Conservation (phyloP, 1,140 invertebrate species). For the Procambarus virginalis region DNA sequence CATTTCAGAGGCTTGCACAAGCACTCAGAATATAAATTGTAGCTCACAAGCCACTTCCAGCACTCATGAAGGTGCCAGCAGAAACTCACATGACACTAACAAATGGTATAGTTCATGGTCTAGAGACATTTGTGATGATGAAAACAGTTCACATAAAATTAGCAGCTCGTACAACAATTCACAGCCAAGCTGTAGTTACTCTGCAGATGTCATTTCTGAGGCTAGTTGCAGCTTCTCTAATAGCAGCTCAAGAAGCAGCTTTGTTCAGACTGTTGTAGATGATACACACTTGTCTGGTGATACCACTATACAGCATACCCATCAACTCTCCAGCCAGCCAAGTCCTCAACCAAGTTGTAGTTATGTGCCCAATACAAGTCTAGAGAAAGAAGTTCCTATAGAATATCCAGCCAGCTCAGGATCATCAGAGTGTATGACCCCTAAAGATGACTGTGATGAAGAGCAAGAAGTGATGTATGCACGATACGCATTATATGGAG, state of each 20-base stretch:
- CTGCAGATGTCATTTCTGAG: background rate
- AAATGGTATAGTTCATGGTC: background rate
- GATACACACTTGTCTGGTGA: conserved; percentile 6
- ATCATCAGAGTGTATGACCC: conserved; percentile 12
- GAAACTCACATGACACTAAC: background rate
- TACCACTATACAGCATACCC: background rate
- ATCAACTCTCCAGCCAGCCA: background rate
- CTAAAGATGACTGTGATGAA: conserved; percentile 23
- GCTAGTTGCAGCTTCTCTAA: conserved; percentile 8
- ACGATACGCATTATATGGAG: conserved; percentile 83
- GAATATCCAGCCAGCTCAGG: background rate
- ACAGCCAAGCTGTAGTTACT: conserved; percentile 25
- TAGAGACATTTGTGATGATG: background rate
- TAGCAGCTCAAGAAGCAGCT: background rate
- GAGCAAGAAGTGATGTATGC: conserved; percentile 60
- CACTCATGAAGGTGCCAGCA: background rate
- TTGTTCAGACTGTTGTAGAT: background rate
- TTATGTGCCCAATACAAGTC: background rate
- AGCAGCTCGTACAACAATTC: background rate
- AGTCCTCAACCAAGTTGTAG: conserved; percentile 29
- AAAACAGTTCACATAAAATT: background rate
- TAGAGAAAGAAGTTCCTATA: conserved; percentile 21
- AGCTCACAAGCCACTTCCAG: background rate
- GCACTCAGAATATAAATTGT: background rate
- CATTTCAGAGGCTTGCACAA: background rate